Evolutionary conservation across 2,888 invertebrate species (phyloP).

Genomic region (Bimastos eiseni): DNA sequence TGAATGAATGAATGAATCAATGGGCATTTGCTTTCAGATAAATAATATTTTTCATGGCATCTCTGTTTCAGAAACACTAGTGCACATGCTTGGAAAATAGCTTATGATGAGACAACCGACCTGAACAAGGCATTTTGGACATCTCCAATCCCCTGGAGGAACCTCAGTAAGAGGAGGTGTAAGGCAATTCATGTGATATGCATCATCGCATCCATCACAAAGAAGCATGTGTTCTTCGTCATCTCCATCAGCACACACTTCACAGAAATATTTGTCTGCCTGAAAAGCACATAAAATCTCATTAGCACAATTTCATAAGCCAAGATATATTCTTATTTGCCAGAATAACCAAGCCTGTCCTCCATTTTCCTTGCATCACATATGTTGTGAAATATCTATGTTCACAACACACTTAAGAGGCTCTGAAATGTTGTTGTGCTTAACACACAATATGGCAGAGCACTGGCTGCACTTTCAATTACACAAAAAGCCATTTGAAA

Average conservation of each 20-base stretch:
- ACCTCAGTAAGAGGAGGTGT: slow-evolving; percentile 88
- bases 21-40: neutral
- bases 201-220: slow-evolving; percentile 91
- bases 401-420: too few relatives aligned
- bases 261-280: slow-evolving; percentile 41
- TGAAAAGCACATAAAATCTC: neutral
- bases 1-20: too few relatives aligned
- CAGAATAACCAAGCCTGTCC: too few relatives aligned
- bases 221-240: slow-evolving; percentile 90
- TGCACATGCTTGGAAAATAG: neutral
- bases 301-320: too few relatives aligned
- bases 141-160: slow-evolving; percentile 96
- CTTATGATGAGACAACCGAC: slow-evolving; percentile 48
- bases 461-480: neutral
- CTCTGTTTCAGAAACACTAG: neutral
- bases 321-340: too few relatives aligned
- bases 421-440: too few relatives aligned
- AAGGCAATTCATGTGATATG: slow-evolving; percentile 96
- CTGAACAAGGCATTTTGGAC: slow-evolving; percentile 88
- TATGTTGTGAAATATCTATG: too few relatives aligned
- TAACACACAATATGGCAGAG: too few relatives aligned
- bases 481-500: neutral
- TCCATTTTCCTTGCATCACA: too few relatives aligned
- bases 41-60: neutral
- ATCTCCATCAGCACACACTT: slow-evolving; percentile 75